phyloP scores from a whole-genome alignment of 2,797 vertebrate species.

The Staurois parvus region DNA sequence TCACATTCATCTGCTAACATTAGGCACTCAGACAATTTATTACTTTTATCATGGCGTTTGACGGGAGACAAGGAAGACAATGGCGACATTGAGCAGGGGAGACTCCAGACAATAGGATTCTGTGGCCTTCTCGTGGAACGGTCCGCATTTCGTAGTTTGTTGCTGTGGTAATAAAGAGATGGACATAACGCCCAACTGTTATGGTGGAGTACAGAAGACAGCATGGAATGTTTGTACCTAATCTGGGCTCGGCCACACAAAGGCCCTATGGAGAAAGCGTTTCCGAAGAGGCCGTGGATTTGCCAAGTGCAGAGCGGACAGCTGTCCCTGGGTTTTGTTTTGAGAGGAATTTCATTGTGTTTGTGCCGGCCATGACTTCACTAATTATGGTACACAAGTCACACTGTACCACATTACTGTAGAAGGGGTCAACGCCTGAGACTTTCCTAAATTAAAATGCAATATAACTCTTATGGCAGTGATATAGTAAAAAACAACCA shows the following conservation, averaged over 20 bases:
- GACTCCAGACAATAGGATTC: slow-evolving; percentile 63
- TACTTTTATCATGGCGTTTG: slow-evolving; percentile 19
- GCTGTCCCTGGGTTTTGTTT: slow-evolving; percentile 38
- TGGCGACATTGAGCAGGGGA: slow-evolving; percentile 52
- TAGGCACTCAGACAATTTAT: slow-evolving; percentile 34
- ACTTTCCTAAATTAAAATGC: not conserved
- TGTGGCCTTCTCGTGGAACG: slow-evolving; percentile 64
- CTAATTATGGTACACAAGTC: not conserved
- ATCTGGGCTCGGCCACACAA: slow-evolving; percentile 60
- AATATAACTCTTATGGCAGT: not conserved
- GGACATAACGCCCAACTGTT: slow-evolving; percentile 49
- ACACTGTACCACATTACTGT: too few relatives aligned
- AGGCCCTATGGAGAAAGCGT: slow-evolving; percentile 44
- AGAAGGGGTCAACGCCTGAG: too few relatives aligned
- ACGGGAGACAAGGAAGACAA: slow-evolving; percentile 62
- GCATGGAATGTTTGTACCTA: slow-evolving; percentile 47
- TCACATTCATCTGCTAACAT: slow-evolving; percentile 6
- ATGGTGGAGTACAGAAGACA: slow-evolving; percentile 34
- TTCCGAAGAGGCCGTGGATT: slow-evolving; percentile 59
- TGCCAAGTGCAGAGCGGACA: not conserved
- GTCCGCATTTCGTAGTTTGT: slow-evolving; percentile 48
- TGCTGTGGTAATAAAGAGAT: slow-evolving; percentile 52
- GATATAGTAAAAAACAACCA: too few relatives aligned
- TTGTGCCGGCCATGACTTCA: slow-evolving; percentile 22
- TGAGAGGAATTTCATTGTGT: slow-evolving; percentile 48